Percentiles rank a stretch among this genome's conserved stretches.
Conservation (phyloP, 2,888 invertebrate genomes). For the Noctua janthe region DNA sequence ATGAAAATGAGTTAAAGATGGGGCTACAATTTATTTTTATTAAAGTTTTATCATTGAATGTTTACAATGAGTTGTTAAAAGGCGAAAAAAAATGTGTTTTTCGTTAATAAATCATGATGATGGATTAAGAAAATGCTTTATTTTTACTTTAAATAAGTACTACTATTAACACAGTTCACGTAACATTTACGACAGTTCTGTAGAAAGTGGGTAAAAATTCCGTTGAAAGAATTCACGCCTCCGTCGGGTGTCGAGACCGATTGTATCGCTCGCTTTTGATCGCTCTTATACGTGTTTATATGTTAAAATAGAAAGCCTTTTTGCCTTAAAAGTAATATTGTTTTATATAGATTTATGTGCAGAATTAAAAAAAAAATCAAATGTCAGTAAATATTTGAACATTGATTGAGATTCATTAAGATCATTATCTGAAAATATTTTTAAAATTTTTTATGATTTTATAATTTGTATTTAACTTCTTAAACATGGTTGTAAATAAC, state of each 20-base stretch:
- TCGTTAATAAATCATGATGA: conserved; percentile 49
- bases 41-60: conserved; percentile 33
- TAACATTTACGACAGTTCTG: conserved; percentile 63
- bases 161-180: conserved; percentile 62
- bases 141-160: conserved; percentile 41
- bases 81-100: conserved; percentile 15
- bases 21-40: conserved; percentile 41
- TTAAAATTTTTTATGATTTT: neutral
- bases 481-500: neutral
- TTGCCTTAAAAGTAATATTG: conserved; percentile 4
- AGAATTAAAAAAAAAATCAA: neutral
- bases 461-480: neutral
- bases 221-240: conserved; percentile 65
- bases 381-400: neutral
- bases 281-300: conserved; percentile 61
- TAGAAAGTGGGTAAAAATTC: conserved; percentile 69
- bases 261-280: conserved; percentile 63
- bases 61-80: conserved; percentile 19
- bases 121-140: conserved; percentile 43
- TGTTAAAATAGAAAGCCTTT: conserved; percentile 62
- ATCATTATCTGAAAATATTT: neutral
- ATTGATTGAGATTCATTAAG: neutral
- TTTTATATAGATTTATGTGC: neutral
- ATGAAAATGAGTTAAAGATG: conserved; percentile 45
- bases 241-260: conserved; percentile 60